Conservation (phyloP, 2,888 invertebrate genomes). For the Melinopterus prodromus region DNA sequence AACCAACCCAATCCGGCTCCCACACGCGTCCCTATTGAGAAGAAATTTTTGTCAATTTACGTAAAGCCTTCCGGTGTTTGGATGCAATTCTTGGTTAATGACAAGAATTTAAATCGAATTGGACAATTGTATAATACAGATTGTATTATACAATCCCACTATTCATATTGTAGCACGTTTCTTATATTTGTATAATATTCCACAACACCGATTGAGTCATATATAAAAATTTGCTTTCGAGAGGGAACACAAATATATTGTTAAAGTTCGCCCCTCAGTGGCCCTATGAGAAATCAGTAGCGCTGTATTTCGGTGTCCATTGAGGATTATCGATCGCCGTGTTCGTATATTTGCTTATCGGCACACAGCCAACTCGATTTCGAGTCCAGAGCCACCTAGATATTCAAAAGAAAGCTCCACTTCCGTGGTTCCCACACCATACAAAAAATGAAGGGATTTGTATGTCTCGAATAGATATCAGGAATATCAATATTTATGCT, state of each 20-base stretch:
- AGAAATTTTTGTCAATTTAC: neutral
- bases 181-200: no score
- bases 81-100: no score
- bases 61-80: neutral
- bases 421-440: neutral
- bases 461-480: neutral
- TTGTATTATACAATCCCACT: no score
- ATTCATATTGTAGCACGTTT: no score
- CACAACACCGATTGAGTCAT: neutral
- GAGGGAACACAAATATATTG: slow-evolving; percentile 6
- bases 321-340: slow-evolving; percentile 17
- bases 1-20: neutral
- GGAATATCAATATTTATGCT: neutral
- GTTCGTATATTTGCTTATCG: slow-evolving; percentile 22
- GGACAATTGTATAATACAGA: no score
- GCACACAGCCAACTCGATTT: slow-evolving; percentile 21
- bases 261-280: slow-evolving; percentile 18
- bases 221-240: neutral
- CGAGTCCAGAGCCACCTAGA: slow-evolving; percentile 5
- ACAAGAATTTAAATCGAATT: no score
- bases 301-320: slow-evolving; percentile 17
- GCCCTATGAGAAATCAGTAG: slow-evolving; percentile 16
- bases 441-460: slow-evolving; percentile 11
- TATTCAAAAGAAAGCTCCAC: slow-evolving; percentile 7
- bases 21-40: neutral